These are phyloP conservation scores for Eilema caniola DNA, from an alignment of 2,888 invertebrate species.

Conservation along the genomic window DNA sequence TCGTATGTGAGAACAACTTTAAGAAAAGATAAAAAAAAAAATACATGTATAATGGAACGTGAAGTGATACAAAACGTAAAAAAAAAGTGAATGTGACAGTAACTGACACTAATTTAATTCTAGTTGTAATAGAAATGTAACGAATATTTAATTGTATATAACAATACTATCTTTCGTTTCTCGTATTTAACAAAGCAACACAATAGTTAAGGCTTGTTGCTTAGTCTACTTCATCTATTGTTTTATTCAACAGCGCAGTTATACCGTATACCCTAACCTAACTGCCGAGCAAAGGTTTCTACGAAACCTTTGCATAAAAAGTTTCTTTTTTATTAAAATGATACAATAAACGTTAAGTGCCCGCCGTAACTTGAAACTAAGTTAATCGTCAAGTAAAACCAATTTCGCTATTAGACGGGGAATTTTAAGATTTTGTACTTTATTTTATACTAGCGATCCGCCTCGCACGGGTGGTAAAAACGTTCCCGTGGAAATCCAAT, in stretches of 20 bases:
- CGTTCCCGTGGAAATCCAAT: no score
- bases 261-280: constrained; percentile 33
- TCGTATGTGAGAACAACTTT: no score
- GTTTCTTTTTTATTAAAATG: background rate
- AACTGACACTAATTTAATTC: no score
- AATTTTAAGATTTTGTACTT: background rate
- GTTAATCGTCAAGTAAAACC: background rate
- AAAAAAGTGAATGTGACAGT: no score
- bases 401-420: background rate
- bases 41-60: no score
- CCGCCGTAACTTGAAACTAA: background rate
- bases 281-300: constrained; percentile 34
- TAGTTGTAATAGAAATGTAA: no score
- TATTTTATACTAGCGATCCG: no score
- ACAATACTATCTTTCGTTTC: background rate
- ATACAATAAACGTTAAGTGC: background rate
- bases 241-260: constrained; percentile 57
- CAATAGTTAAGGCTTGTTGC: constrained; percentile 48
- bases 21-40: no score
- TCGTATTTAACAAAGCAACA: constrained; percentile 25
- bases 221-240: constrained; percentile 52
- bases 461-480: no score
- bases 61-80: no score
- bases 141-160: background rate
- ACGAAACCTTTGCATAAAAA: background rate